A percentile compares a stretch with the other conserved stretches of the same genome.
These are phyloP conservation scores for Azemiops feae DNA, from an alignment of 2,113 vertebrate species.

Conservation along the genomic window DNA sequence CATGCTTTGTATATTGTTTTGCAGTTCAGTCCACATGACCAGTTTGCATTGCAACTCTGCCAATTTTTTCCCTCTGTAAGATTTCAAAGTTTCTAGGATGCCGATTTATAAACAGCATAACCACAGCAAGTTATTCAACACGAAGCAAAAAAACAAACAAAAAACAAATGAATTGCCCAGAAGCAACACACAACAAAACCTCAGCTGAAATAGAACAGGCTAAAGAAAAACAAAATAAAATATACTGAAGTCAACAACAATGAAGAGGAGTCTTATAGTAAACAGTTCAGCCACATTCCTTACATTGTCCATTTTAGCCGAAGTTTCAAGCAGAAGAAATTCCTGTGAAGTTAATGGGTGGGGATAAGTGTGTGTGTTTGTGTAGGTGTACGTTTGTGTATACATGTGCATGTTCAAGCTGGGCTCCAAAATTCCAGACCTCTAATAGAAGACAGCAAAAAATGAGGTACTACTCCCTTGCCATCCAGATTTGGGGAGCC, in stretches of 20 bases:
- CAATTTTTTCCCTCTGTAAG: constrained; percentile 57
- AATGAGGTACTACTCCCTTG: constrained; percentile 23
- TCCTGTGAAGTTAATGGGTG: neutral
- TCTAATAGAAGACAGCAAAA: constrained; percentile 37
- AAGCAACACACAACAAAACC: neutral
- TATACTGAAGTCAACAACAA: neutral
- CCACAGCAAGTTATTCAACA: constrained; percentile 13
- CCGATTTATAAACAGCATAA: constrained; percentile 61
- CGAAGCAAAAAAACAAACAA: neutral
- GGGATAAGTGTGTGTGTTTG: neutral
- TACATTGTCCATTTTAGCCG: neutral
- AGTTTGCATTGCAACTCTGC: constrained; percentile 44
- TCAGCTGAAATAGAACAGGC: neutral
- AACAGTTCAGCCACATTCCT: neutral
- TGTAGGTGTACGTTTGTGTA: neutral
- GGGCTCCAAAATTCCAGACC: neutral
- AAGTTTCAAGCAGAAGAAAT: neutral
- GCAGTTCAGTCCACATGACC: constrained; percentile 42
- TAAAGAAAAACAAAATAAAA: neutral
- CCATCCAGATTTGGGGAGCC: neutral
- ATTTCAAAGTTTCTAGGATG: constrained; percentile 55
- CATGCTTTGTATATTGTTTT: neutral
- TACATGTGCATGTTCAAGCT: neutral
- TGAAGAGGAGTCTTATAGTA: constrained; percentile 2
- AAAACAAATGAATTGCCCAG: neutral